These are phyloP conservation scores for Meloidogyne hapla DNA, from an alignment of 1,140 invertebrate species.

Conservation along the genomic window DNA sequence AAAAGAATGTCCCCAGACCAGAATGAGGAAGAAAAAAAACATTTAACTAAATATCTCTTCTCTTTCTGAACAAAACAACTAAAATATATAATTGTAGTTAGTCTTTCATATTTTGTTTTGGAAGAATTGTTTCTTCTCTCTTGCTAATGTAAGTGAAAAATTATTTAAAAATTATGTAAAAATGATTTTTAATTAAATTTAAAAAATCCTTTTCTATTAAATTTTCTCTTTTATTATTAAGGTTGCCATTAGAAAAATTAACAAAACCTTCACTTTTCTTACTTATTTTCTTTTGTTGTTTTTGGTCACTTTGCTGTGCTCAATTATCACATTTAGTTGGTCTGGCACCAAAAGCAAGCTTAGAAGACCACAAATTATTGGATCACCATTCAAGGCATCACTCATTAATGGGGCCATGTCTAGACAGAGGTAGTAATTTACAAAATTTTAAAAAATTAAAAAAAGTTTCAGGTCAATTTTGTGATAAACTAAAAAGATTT, in stretches of 20 bases:
- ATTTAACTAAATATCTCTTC: too few species aligned
- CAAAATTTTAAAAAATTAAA: background rate
- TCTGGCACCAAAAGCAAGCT: background rate
- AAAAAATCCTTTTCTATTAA: background rate
- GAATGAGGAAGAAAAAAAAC: too few species aligned
- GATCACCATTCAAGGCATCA: conserved; percentile 21
- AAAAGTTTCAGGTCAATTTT: conserved; percentile 36
- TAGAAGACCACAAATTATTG: conserved; percentile 17
- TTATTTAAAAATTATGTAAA: too few species aligned
- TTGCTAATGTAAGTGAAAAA: too few species aligned
- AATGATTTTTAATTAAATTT: too few species aligned
- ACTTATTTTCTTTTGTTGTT: background rate
- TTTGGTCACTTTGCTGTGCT: background rate
- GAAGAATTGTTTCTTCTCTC: too few species aligned
- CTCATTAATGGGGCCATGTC: conserved; percentile 25
- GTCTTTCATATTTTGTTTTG: too few species aligned
- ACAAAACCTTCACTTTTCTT: background rate
- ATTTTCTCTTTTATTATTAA: background rate
- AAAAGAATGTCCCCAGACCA: too few species aligned
- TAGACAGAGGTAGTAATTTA: conserved; percentile 27
- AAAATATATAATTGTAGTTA: too few species aligned
- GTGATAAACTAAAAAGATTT: conserved; percentile 35
- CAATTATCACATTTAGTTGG: background rate
- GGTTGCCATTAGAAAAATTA: background rate
- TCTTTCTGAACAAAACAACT: too few species aligned